phyloP scores from a whole-genome alignment of 2,113 vertebrate genomes.

The Taurulus bubalis region DNA sequence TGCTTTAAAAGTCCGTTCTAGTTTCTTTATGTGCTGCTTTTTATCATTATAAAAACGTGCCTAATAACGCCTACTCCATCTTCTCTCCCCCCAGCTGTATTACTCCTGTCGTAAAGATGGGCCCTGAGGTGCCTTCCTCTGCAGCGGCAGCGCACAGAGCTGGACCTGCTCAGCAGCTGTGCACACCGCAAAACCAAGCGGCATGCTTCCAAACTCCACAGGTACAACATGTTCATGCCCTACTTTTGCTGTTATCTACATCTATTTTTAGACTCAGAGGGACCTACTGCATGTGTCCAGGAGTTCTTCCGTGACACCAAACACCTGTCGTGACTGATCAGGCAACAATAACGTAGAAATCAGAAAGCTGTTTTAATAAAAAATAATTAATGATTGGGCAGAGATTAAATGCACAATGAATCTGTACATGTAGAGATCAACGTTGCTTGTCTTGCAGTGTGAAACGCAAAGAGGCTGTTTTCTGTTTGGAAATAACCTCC shows the following conservation, averaged over 20 bases:
- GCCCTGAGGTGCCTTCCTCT: slow-evolving; percentile 78
- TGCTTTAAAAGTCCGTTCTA: background rate
- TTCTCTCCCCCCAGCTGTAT: slow-evolving; percentile 82
- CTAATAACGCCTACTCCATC: background rate
- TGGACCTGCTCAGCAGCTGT: slow-evolving; percentile 60
- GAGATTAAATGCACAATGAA: background rate
- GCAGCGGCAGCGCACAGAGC: slow-evolving; percentile 83
- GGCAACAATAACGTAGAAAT: background rate
- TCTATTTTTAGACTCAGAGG: background rate
- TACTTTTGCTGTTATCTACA: background rate
- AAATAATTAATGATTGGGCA: background rate
- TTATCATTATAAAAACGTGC: background rate
- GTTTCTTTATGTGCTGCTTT: background rate
- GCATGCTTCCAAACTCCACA: slow-evolving; percentile 68
- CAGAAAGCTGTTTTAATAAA: background rate
- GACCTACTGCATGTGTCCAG: background rate
- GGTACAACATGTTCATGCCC: slow-evolving; percentile 44
- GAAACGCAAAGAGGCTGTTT: background rate
- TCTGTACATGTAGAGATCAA: background rate
- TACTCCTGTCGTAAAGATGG: slow-evolving; percentile 88
- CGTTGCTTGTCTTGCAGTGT: background rate
- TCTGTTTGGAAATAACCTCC: background rate
- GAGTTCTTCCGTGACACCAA: background rate
- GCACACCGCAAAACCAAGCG: slow-evolving; percentile 71
- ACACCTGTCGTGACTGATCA: background rate